Evolutionary conservation across 2,888 invertebrate genomes (phyloP), one percentile per base, ranked within the genome.

Genomic region (Troides oblongomaculatus): DNA sequence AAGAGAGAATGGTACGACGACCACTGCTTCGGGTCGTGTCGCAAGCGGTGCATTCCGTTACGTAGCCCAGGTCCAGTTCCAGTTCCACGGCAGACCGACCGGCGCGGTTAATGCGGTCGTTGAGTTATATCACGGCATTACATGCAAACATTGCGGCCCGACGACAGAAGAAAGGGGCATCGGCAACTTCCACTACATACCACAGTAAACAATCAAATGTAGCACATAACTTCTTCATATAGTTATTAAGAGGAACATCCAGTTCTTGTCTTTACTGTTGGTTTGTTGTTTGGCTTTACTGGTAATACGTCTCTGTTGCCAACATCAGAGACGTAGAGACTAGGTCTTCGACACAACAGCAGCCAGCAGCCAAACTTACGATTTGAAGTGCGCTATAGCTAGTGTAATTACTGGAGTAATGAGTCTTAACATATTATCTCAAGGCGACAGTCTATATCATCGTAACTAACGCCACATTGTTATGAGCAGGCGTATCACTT

Each of bases 51-150:
- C 61, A 62, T 72, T 73, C 72, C 72, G 71, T 74, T 72, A 72
- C 71, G 72, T 69, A 59, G 68, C 53, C 64, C 74, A 46, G 81
- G 70, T 80, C 82, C 76, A 81, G 79, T 76, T 84, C 77, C 77
- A 72, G 79, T 76, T 84, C 77, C 77, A 72, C 74, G 75, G 74
- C 76, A 74, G 77, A 76, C 75, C 81, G 81, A 76, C 76, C 77
- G 76, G 72, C 74, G 73, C 74, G 73, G 71, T 75, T 78, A 79
- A 76, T 76, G 72, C 76, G 74, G 77, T 77, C 77, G 75, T 76
- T 76, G 78, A 79, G 79, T 81, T 80, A 83, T 80, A 81, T 83
- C 81, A 81, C 76, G 74, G 71, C 69, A 66, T 73, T 71, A 62
- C 66, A 43, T 61, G 56, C n/a, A 36, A 60, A 56, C 56, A 43